Percentiles rank a stretch among this genome's conserved stretches.
These are phyloP conservation scores for Crocodylus rhombifer DNA, from an alignment of 2,797 vertebrate genomes.

Conservation along the genomic window DNA sequence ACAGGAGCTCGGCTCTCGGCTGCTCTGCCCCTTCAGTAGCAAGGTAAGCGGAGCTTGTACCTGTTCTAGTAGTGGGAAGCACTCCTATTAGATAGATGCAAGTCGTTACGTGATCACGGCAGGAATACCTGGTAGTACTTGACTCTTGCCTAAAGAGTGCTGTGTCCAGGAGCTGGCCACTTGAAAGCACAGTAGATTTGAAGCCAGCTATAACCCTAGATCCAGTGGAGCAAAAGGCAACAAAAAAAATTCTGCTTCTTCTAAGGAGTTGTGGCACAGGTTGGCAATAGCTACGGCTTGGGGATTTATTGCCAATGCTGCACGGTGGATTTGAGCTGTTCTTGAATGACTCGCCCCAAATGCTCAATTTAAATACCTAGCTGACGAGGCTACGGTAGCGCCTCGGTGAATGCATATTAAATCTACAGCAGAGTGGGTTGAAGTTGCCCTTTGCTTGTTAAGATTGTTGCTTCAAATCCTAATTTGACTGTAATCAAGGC, in stretches of 20 bases:
- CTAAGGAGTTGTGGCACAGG: background rate
- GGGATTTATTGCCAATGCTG: background rate
- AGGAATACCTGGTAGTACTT: background rate
- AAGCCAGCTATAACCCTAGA: background rate
- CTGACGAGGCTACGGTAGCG: background rate
- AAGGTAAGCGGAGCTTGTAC: background rate
- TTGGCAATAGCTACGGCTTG: background rate
- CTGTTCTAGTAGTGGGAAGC: background rate
- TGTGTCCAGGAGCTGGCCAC: background rate
- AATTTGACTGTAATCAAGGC: background rate
- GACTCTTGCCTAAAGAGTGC: background rate
- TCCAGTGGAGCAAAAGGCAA: background rate
- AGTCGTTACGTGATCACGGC: background rate
- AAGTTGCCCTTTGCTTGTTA: background rate
- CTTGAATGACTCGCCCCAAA: background rate
- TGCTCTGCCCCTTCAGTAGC: too few species aligned
- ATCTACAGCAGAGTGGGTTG: too few species aligned
- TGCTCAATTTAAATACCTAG: background rate
- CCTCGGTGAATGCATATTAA: background rate
- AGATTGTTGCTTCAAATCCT: background rate
- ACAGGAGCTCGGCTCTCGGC: too few species aligned
- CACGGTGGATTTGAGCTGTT: background rate
- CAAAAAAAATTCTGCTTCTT: background rate
- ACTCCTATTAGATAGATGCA: background rate
- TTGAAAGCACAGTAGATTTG: background rate